Evolutionary conservation across 92 coral and sea anemone species (phyloP).

Genomic region (Pocillopora meandrina): DNA sequence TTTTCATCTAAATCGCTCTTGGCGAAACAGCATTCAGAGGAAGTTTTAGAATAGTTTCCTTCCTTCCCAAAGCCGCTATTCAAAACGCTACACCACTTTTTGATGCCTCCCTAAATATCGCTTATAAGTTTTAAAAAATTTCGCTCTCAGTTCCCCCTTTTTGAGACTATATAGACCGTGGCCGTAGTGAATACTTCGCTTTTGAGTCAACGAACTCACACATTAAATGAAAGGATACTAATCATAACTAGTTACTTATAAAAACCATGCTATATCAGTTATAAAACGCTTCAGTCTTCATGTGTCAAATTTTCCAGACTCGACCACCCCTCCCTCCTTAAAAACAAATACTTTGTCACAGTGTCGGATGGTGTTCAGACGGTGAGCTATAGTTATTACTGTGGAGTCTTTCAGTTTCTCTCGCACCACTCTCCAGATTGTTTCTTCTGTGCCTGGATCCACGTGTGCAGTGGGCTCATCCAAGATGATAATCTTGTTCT

Average conservation of each 20-base stretch:
- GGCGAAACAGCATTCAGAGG: too few species aligned
- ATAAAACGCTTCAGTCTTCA: too few species aligned
- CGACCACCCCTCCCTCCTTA: background rate
- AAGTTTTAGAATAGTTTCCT: too few species aligned
- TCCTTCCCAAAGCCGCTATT: too few species aligned
- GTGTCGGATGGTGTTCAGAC: background rate
- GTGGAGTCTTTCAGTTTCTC: conserved; percentile 1
- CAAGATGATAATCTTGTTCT: background rate
- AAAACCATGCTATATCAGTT: background rate
- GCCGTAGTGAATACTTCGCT: background rate
- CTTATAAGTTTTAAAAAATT: too few species aligned
- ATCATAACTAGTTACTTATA: background rate
- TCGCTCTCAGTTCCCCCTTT: too few species aligned
- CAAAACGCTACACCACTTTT: too few species aligned
- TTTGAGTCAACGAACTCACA: background rate
- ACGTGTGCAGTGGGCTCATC: conserved; percentile 9
- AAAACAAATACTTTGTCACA: background rate
- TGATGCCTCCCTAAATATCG: too few species aligned
- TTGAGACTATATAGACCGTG: too few species aligned
- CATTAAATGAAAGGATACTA: too few species aligned
- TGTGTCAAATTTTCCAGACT: background rate
- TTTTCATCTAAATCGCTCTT: too few species aligned
- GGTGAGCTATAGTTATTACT: background rate
- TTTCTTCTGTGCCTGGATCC: background rate
- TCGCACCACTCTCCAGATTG: background rate